Conservation (phyloP, 2,888 invertebrate genomes). For the Erynnis tages region DNA sequence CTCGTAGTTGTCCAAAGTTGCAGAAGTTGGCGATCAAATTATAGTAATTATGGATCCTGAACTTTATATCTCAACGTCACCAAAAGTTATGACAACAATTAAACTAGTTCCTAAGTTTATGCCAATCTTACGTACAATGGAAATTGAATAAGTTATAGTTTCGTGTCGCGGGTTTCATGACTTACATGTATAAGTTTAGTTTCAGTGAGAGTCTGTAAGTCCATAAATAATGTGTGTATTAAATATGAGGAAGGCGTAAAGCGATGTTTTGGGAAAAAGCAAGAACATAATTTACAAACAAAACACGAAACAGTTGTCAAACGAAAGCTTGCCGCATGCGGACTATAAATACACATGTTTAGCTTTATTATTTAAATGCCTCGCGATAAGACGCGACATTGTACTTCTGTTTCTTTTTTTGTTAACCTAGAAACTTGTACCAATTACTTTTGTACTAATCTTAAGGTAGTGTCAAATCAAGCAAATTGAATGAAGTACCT, state of each 20-base stretch:
- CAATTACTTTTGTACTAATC: slow-evolving; percentile 11
- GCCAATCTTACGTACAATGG: slow-evolving; percentile 34
- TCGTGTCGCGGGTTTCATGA: slow-evolving; percentile 2
- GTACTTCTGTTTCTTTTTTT: slow-evolving; percentile 16
- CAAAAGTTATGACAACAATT: slow-evolving; percentile 54
- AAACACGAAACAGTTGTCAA: slow-evolving; percentile 41
- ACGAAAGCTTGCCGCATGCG: slow-evolving; percentile 39
- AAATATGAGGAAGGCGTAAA: slow-evolving; percentile 40
- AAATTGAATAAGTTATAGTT: slow-evolving; percentile 21
- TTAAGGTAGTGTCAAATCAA: too few species aligned
- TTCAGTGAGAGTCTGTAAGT: slow-evolving; percentile 8
- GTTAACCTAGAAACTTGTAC: slow-evolving; percentile 11
- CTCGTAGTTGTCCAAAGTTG: slow-evolving; percentile 49
- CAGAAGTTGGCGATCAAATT: slow-evolving; percentile 56
- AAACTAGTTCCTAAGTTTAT: slow-evolving; percentile 48
- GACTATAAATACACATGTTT: slow-evolving; percentile 38
- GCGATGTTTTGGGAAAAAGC: slow-evolving; percentile 38
- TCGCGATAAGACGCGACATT: slow-evolving; percentile 27
- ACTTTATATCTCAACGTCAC: slow-evolving; percentile 61
- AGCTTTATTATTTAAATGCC: slow-evolving; percentile 37
- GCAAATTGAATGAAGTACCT: too few species aligned
- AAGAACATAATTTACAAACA: slow-evolving; percentile 40
- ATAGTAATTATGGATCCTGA: slow-evolving; percentile 56
- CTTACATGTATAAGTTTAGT: slow-evolving; percentile 7
- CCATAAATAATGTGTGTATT: slow-evolving; percentile 38